Base-by-base conservation (phyloP, 2,888 invertebrate species). In the Meliscaeva auricollis region DNA sequence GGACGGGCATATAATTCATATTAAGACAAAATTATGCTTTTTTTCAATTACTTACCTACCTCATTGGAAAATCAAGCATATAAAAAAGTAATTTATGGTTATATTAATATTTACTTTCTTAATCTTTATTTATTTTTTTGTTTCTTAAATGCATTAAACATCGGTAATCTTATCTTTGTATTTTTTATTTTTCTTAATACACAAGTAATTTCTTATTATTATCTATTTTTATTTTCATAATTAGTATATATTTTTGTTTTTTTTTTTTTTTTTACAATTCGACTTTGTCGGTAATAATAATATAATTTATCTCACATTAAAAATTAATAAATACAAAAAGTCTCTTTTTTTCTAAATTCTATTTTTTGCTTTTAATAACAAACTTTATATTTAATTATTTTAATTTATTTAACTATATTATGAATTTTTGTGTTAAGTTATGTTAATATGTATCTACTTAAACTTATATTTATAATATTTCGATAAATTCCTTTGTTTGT, bases 141-240 rank as follows among this genome's bases (percentile, higher is more conserved):
- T 62, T 44, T 75, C 64, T 83, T 83, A 78, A 83, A 83, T 83
- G 78, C 78, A 74, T 84, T 75, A 50, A 75, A 84, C 79, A 79
- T 72, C 20, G 44, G 58, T 79, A 84, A 79, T 20, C 32, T 75
- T 60, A 79, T 35, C 58, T 50, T 64, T 79, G 58, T 38, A 44
- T 68, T 13, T 38, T 44, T 68, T 66, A 13, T 48, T 41, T 38
- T 44, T 41, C 13, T 73, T 44, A 20, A 48, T 74, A 66, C 41
- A 62, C 52, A 62, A 38, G 60, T 69, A 15, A 52, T 68, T 46
- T 46, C 41, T 35, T 44, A 17, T 30, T 9, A 15, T 38, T 58
- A 30, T 20, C 62, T 3, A 11, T 46, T 75, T 46, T 32, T 46
- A n/a, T 44, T 62, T 41, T 48, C 68, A 0, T 26, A 17, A n/a